Evolutionary conservation across 2,888 invertebrate genomes (phyloP), one percentile per base, ranked within the genome.

Genomic region (Belgica antarctica): DNA sequence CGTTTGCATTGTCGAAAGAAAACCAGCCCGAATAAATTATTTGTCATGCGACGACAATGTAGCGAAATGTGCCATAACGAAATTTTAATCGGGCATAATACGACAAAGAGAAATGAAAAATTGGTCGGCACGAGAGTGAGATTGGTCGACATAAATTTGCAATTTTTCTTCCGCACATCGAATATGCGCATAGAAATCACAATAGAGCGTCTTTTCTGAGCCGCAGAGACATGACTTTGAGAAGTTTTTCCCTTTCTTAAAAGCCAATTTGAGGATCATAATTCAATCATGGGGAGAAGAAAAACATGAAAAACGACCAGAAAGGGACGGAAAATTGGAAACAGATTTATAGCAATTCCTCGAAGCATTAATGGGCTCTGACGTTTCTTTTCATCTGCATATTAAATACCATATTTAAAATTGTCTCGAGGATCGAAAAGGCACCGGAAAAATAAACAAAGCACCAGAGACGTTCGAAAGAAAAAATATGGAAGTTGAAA

Each of bases 11-110:
- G n/a, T n/a, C n/a, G n/a, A n/a, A n/a, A n/a, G n/a, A n/a, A n/a
- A n/a, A n/a, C n/a, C n/a, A n/a, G 4, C 4, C 22, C 52, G 52
- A 7, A 52, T 52, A 52, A 52, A 19, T 52, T 22, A 52, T 52
- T 52, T 52, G 5, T 17, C 52, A 52, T 52, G 59, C 25, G 59
- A 59, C 59, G 25, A n/a, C n/a, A n/a, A n/a, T 27, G 59, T 22
- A 59, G 52, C 59, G 25, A 24, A 59, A 24, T 24, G 59, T 59
- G 25, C 22, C 59, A 59, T 22, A 27, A 59, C 25, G 27, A 59
- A 59, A 59, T 10, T 41, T 65, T 65, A 65, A 65, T 65, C 63
- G 63, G 63, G 46, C 63, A 65, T 65, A 17, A 31, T 65, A 12
- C 46, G 46, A 65, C 46, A 46, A 41, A 41, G 10, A n/a, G 41